Base-by-base conservation (phyloP, 2,888 invertebrate genomes). In the Drosophila lutescens region DNA sequence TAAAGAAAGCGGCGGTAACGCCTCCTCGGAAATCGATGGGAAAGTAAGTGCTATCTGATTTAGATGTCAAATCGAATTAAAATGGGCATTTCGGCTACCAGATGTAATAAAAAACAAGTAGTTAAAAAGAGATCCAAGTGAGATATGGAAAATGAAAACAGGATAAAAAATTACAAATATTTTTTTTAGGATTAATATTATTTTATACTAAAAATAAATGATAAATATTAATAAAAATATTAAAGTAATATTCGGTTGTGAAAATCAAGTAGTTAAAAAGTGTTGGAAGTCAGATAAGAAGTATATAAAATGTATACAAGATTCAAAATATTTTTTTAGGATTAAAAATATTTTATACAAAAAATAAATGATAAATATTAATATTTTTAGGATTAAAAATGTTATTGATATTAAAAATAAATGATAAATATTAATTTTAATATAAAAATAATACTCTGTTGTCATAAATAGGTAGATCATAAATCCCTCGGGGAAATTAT, bases 401-500 rank as follows among this genome's bases (percentile, higher is more conserved):
- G 12, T 34, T 7, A 5, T 34, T 12, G 2, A 20, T 20, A 20
- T 20, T 36, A 36, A 36, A 5, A 32, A 32, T 9, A 32, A 32
- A 32, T 10, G 5, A 32, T 32, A 32, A 32, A 13, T 13, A 36
- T 36, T 2, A 5, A 13, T 36, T 0, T 12, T 36, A 26, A 40
- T 8, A n/a, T 47, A 2, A 7, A 32, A 32, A 12, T 17, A 10
- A 5, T 2, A 32, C 4, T 47, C 44, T 13, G n/a, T n/a, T 15
- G n/a, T n/a, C 54, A 9, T 13, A 41, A 26, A 26, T 26, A 26
- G 26, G 12, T 59, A 59, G 55, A 56, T 41, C 56, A 41, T 32
- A 58, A 58, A 41, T 12, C 40, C 40, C 56, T 23, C 32, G 30
- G 32, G 40, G 40, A 55, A 55, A 58, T 58, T 58, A 49, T 58